phyloP scores from a whole-genome alignment of 2,888 invertebrate species.

The Callyntrura guangdongensis region DNA sequence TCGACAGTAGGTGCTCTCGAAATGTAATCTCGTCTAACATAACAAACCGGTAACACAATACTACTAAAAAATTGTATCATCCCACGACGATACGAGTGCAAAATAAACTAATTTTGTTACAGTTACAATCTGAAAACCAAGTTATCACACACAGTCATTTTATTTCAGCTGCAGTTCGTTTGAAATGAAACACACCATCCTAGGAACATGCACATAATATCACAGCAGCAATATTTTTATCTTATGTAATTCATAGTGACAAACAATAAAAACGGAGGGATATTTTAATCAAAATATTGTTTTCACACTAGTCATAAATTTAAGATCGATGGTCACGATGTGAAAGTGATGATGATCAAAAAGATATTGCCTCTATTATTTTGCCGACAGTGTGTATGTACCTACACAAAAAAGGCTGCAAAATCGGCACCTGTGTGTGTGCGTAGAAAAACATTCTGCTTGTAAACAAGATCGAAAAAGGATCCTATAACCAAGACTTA shows the following conservation, averaged over 20 bases:
- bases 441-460: neutral
- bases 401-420: slow-evolving; percentile 37
- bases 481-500: slow-evolving; percentile 19
- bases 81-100: too few relatives aligned
- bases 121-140: too few relatives aligned
- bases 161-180: too few relatives aligned
- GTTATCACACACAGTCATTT: neutral
- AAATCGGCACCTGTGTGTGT: neutral
- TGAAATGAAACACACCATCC: too few relatives aligned
- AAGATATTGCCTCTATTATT: slow-evolving; percentile 63
- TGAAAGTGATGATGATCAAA: slow-evolving; percentile 70
- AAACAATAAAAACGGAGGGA: slow-evolving; percentile 33
- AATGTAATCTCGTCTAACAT: too few relatives aligned
- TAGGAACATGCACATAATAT: too few relatives aligned
- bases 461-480: slow-evolving; percentile 24
- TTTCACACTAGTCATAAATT: slow-evolving; percentile 71
- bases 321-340: slow-evolving; percentile 75
- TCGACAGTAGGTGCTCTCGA: too few relatives aligned
- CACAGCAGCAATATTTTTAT: neutral
- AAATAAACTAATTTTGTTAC: too few relatives aligned
- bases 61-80: too few relatives aligned
- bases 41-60: too few relatives aligned
- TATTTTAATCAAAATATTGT: slow-evolving; percentile 78
- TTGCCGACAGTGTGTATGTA: slow-evolving; percentile 26
- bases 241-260: slow-evolving; percentile 15